A percentile compares a stretch with the other conserved stretches of the same genome.
phyloP scores from a whole-genome alignment of 2,888 invertebrate genomes.

The Zygaena filipendulae region DNA sequence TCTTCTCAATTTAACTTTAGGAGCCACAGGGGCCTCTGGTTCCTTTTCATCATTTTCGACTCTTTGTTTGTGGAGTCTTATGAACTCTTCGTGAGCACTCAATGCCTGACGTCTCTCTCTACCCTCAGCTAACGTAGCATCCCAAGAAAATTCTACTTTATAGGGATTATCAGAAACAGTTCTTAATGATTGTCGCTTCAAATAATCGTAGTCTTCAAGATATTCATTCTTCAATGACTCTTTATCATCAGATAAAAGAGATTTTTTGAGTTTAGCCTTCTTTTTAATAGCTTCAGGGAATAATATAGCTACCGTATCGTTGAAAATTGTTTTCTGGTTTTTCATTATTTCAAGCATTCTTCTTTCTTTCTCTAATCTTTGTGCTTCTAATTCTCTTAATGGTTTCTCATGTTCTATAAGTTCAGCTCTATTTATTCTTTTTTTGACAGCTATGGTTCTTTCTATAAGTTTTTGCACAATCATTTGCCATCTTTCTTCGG shows the following conservation, averaged over 20 bases:
- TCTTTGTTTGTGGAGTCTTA: slow-evolving; percentile 38
- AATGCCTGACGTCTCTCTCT: slow-evolving; percentile 55
- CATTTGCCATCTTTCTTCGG: slow-evolving; percentile 70
- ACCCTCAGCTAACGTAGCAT: slow-evolving; percentile 57
- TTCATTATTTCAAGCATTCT: slow-evolving; percentile 68
- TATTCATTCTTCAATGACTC: slow-evolving; percentile 39
- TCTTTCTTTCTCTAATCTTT: slow-evolving; percentile 65
- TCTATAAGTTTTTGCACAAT: slow-evolving; percentile 74
- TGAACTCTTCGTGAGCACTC: slow-evolving; percentile 39
- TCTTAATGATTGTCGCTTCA: slow-evolving; percentile 31
- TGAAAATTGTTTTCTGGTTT: slow-evolving; percentile 71
- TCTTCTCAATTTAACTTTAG: no score
- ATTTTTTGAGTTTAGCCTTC: slow-evolving; percentile 42
- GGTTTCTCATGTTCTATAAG: slow-evolving; percentile 71
- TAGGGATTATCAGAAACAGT: slow-evolving; percentile 58
- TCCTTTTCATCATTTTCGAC: no score
- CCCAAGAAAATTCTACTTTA: slow-evolving; percentile 65
- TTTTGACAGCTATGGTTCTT: slow-evolving; percentile 71
- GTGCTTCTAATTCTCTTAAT: slow-evolving; percentile 66
- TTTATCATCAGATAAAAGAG: slow-evolving; percentile 50
- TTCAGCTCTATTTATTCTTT: slow-evolving; percentile 70
- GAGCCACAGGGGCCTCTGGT: no score
- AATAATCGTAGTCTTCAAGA: slow-evolving; percentile 38
- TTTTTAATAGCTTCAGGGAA: slow-evolving; percentile 71
- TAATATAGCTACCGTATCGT: slow-evolving; percentile 70